These are phyloP conservation scores for Oreortyx pictus DNA, from an alignment of 2,797 vertebrate species.

Conservation along the genomic window DNA sequence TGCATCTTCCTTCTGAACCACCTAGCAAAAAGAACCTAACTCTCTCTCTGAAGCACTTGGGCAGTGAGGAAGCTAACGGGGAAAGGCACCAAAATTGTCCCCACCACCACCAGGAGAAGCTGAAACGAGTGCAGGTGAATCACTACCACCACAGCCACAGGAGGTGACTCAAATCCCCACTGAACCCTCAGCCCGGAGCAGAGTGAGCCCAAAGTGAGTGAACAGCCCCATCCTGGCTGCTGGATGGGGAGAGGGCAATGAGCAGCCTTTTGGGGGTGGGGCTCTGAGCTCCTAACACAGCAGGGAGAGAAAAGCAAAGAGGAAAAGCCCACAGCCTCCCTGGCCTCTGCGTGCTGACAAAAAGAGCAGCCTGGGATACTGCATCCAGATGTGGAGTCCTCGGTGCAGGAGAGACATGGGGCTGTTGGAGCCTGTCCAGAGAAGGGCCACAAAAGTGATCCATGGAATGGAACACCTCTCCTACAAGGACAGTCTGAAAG, in stretches of 20 bases:
- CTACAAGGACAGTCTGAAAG: too few relatives aligned
- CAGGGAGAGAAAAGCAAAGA: neutral
- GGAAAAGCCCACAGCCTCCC: neutral
- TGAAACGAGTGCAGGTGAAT: accelerated
- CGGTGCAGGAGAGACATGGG: too few relatives aligned
- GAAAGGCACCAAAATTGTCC: neutral
- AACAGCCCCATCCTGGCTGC: neutral
- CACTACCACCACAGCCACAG: neutral
- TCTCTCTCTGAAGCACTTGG: accelerated
- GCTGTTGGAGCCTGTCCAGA: too few relatives aligned
- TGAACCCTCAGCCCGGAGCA: neutral
- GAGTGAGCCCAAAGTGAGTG: neutral
- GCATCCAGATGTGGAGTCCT: too few relatives aligned
- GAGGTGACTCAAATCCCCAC: neutral
- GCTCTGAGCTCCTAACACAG: neutral
- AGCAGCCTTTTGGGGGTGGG: neutral
- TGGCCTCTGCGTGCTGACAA: neutral
- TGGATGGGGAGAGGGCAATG: accelerated
- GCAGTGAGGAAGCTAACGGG: neutral
- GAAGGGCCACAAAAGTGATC: too few relatives aligned
- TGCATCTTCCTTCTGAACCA: accelerated
- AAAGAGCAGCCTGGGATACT: neutral
- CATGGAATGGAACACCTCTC: too few relatives aligned
- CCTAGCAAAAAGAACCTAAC: neutral
- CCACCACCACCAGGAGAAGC: neutral